Percentiles rank a stretch among this genome's conserved stretches.
These are phyloP conservation scores for human (Homo sapiens) DNA, from an alignment of 2,113 vertebrate species.

Conservation along the genomic window GRCh38 chr6:108582001-108582500, in stretches of 20 bases:
- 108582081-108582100: conserved; percentile 28
- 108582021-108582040: conserved; percentile 38
- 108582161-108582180: background rate
- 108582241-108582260: background rate
- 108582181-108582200: background rate
- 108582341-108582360: background rate
- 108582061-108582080: conserved; percentile 43
- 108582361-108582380: background rate
- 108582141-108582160: background rate
- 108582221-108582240: background rate
- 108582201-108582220: background rate
- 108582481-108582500: background rate
- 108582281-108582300: background rate
- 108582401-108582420: background rate
- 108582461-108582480: conserved; percentile 34
- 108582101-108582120: background rate
- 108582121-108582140: background rate
- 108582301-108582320: background rate
- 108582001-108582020: conserved; percentile 45
- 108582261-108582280: background rate
- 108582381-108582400: background rate
- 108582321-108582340: background rate
- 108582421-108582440: background rate
- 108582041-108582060: conserved; percentile 9
- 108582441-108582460: background rate